phyloP scores from a whole-genome alignment of 1,140 invertebrate genomes.

The Phenacoccus solenopsis region DNA sequence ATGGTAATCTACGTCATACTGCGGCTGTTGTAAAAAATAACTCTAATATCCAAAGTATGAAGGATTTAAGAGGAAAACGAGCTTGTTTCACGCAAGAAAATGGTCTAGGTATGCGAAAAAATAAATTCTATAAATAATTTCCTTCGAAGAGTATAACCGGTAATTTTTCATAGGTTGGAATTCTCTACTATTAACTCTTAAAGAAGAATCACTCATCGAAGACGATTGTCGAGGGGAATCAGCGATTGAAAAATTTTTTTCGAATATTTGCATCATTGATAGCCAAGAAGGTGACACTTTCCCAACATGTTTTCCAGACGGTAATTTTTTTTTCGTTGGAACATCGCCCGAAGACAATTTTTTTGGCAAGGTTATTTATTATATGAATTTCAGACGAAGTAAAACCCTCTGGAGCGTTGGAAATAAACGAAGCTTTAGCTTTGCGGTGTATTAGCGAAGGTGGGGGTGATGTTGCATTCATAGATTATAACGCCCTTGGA shows the following conservation, averaged over 20 bases:
- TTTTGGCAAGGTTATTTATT: too few species aligned
- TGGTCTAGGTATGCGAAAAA: slow-evolving; percentile 44
- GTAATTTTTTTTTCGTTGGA: not conserved
- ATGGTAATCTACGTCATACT: slow-evolving; percentile 36
- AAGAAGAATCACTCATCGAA: not conserved
- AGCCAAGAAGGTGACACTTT: not conserved
- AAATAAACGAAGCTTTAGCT: slow-evolving; percentile 43
- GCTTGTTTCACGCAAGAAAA: slow-evolving; percentile 56
- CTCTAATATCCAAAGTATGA: slow-evolving; percentile 41
- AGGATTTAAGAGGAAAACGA: slow-evolving; percentile 47
- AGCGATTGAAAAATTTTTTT: slow-evolving; percentile 17
- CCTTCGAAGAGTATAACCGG: not conserved
- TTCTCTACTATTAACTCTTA: slow-evolving; percentile 38
- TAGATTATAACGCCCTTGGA: slow-evolving; percentile 31
- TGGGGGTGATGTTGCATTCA: slow-evolving; percentile 72
- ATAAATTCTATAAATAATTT: not conserved
- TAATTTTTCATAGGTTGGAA: slow-evolving; percentile 38
- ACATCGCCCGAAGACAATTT: too few species aligned
- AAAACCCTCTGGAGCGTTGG: not conserved
- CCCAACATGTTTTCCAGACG: slow-evolving; percentile 2
- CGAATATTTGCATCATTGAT: slow-evolving; percentile 18
- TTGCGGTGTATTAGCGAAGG: slow-evolving; percentile 67
- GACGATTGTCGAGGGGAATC: slow-evolving; percentile 4
- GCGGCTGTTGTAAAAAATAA: slow-evolving; percentile 54
- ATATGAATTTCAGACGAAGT: not conserved